A percentile compares a stretch with the other conserved stretches of the same genome.
Evolutionary conservation across 2,888 invertebrate species (phyloP).

Genomic region (Drosophila rellima): DNA sequence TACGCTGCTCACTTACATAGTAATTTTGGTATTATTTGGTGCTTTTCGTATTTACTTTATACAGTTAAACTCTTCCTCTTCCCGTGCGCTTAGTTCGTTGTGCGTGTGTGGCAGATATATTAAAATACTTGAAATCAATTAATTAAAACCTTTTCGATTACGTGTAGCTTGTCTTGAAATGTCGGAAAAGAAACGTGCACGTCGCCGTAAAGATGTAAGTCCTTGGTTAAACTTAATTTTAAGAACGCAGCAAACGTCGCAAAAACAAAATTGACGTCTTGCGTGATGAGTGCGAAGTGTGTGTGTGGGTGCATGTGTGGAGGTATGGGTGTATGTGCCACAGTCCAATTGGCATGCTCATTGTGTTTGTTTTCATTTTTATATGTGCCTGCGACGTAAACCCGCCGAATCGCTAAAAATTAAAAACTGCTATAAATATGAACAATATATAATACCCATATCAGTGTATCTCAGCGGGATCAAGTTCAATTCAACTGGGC

Average conservation of each 20-base stretch:
- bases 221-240: not conserved
- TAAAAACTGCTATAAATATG: constrained; percentile 18
- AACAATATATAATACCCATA: constrained; percentile 7
- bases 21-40: constrained; percentile 37
- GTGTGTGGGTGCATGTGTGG: constrained; percentile 13
- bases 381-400: constrained; percentile 19
- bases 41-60: constrained; percentile 27
- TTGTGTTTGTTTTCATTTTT: constrained; percentile 65
- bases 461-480: constrained; percentile 32
- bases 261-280: constrained; percentile 44
- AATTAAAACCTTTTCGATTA: constrained; percentile 25
- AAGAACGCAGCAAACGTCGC: constrained; percentile 17
- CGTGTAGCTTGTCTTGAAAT: constrained; percentile 61
- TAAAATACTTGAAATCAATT: constrained; percentile 47
- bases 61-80: constrained; percentile 42
- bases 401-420: constrained; percentile 16
- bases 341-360: constrained; percentile 62
- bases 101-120: constrained; percentile 72
- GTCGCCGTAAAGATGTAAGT: constrained; percentile 86
- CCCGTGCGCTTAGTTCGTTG: constrained; percentile 31
- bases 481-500: constrained; percentile 48
- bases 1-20: not conserved
- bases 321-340: constrained; percentile 27
- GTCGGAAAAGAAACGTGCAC: constrained; percentile 85
- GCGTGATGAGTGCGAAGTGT: constrained; percentile 21